Evolutionary conservation across 2,113 vertebrate genomes (phyloP), one percentile per base, ranked within the genome.

Genomic region (Dissostichus mawsoni): DNA sequence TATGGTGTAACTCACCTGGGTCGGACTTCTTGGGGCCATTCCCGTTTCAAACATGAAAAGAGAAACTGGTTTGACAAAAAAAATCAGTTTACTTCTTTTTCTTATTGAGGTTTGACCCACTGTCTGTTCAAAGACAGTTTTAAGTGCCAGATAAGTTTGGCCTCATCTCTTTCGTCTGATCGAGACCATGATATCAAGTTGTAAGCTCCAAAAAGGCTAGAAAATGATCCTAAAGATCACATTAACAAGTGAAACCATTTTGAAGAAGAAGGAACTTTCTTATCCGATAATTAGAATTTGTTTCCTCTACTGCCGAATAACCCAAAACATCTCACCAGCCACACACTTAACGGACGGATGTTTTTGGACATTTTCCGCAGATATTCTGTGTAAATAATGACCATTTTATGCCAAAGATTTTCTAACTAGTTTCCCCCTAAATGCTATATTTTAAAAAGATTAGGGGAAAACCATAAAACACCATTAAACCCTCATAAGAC

Each of bases 331-430:
- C 41, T 64, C 41, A 36, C n/a, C 23, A n/a, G 33, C 33, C 3
- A 2, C 45, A 13, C 48, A 57, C 47, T 44, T 51, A 3, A 18
- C 0, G 2, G 45, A 17, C 23, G 5, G 23, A 11, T 47, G 11
- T 36, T 11, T 44, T 6, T 20, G 50, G 5, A 47, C 16, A 9
- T 62, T 45, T 51, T 20, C 16, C 44, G 47, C 59, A 67, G 52
- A 56, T 62, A 6, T 16, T 48, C 18, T 33, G 5, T 75, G 36
- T 70, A 59, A 64, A 78, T 68, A 72, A 66, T 53, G n/a, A 51
- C n/a, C 44, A 56, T 69, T 69, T 76, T 53, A 83, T 83, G 76
- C 81, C 87, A 89, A 89, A 89, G 83, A 83, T 78, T 81, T 83
- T 83, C 5, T 33, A 76, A 67, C 25, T 52, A 18, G 25, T 41